A percentile compares a stretch with the other conserved stretches of the same genome.
phyloP scores from a whole-genome alignment of 2,888 invertebrate species.

The Anorthoa munda region DNA sequence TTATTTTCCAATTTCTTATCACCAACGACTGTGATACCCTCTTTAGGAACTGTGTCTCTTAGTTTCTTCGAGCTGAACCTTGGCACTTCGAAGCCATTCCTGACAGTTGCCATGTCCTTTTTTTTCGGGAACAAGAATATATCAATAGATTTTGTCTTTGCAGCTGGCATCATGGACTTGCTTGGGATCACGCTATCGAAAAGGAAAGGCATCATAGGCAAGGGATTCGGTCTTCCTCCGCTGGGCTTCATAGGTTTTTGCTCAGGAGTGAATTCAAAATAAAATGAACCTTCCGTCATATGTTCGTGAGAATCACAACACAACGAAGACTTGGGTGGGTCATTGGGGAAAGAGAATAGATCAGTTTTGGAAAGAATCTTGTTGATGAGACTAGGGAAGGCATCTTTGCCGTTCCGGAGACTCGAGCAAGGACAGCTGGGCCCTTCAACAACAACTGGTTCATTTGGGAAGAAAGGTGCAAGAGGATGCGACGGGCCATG shows the following conservation, averaged over 20 bases:
- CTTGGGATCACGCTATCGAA: conserved; percentile 72
- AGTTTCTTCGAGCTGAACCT: conserved; percentile 63
- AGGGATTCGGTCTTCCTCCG: conserved; percentile 23
- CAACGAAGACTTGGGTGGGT: conserved; percentile 73
- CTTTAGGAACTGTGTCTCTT: conserved; percentile 67
- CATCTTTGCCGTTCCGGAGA: conserved; percentile 71
- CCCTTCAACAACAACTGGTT: conserved; percentile 71
- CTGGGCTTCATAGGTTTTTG: conserved; percentile 51
- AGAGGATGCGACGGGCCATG: conserved; percentile 26
- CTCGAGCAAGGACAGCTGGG: conserved; percentile 82
- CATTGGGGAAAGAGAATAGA: conserved; percentile 76
- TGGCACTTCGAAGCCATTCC: conserved; percentile 53
- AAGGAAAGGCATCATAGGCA: conserved; percentile 70
- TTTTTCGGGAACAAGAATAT: conserved; percentile 83
- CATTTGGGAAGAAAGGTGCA: conserved; percentile 55
- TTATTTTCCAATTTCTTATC: conserved; percentile 76
- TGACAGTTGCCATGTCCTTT: conserved; percentile 64
- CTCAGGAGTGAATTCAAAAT: conserved; percentile 78
- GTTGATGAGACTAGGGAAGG: conserved; percentile 78
- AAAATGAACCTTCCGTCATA: conserved; percentile 78
- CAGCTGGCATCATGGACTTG: conserved; percentile 62
- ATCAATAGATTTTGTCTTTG: conserved; percentile 80
- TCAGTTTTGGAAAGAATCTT: conserved; percentile 80
- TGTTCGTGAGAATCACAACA: conserved; percentile 86
- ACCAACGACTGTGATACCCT: conserved; percentile 75